Percentiles rank a stretch among this genome's conserved stretches.
Evolutionary conservation across 1,140 invertebrate genomes (phyloP).

Genomic region (Carposina sasakii): DNA sequence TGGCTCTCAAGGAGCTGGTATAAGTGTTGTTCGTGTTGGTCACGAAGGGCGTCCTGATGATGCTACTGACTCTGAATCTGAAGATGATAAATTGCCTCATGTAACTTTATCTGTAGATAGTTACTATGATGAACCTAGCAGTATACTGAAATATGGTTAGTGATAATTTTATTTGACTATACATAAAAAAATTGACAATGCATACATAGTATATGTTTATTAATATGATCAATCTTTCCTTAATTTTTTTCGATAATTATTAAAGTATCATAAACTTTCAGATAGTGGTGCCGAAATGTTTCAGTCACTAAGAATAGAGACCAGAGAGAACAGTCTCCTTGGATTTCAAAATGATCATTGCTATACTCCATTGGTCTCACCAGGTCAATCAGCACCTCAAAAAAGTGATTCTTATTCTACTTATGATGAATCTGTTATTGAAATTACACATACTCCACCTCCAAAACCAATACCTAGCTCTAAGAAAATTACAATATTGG

Average conservation of each 20-base stretch:
- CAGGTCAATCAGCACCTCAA: constrained; percentile 61
- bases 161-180: not conserved
- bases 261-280: constrained; percentile 30
- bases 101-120: constrained; percentile 64
- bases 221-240: too few species aligned
- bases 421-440: constrained; percentile 59
- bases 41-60: constrained; percentile 65
- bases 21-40: constrained; percentile 63
- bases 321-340: constrained; percentile 64
- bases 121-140: constrained; percentile 64
- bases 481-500: constrained; percentile 69
- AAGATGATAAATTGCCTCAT: constrained; percentile 64
- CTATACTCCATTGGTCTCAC: constrained; percentile 76
- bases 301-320: constrained; percentile 67
- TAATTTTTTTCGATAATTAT: not conserved
- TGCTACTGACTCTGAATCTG: constrained; percentile 64
- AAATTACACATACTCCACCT: constrained; percentile 56
- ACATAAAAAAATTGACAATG: not conserved
- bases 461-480: constrained; percentile 57
- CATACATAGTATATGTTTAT: not conserved
- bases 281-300: constrained; percentile 71
- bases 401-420: constrained; percentile 40
- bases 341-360: constrained; percentile 79
- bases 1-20: constrained; percentile 60
- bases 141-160: constrained; percentile 67